Percentiles rank a stretch among this genome's conserved stretches.
Conservation (phyloP, 1,140 invertebrate genomes). For the Whitmania pigra region DNA sequence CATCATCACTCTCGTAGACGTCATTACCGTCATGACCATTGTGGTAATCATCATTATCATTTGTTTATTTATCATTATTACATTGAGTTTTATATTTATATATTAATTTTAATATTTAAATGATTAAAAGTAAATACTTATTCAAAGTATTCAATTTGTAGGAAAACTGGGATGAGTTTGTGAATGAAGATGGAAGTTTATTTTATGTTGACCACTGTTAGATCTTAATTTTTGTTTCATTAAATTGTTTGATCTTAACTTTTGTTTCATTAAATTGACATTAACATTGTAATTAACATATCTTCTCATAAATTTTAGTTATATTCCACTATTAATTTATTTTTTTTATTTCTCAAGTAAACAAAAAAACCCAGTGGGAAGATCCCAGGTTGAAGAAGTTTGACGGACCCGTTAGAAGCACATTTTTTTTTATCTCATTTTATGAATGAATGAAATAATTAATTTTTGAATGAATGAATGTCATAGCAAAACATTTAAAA, state of each 20-base stretch:
- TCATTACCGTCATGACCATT: too few species aligned
- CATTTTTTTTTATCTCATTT: too few species aligned
- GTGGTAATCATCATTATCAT: background rate
- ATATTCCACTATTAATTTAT: background rate
- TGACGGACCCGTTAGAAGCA: constrained; percentile 64
- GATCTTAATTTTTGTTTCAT: constrained; percentile 11
- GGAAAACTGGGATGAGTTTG: constrained; percentile 92
- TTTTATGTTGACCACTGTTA: constrained; percentile 97
- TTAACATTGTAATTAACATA: too few species aligned
- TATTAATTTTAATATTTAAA: too few species aligned
- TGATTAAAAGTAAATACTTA: constrained; percentile 2
- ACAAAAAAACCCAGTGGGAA: constrained; percentile 93
- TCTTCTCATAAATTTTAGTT: too few species aligned
- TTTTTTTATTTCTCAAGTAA: constrained; percentile 52
- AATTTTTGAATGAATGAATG: too few species aligned
- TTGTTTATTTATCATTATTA: background rate
- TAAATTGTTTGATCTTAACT: constrained; percentile 52
- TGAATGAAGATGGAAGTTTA: constrained; percentile 85
- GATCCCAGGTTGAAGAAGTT: constrained; percentile 93
- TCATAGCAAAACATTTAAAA: too few species aligned
- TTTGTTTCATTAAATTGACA: too few species aligned
- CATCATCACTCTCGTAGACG: too few species aligned
- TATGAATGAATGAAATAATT: too few species aligned
- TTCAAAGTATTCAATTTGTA: constrained; percentile 29
- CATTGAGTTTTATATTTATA: too few species aligned